Evolutionary conservation across 2,888 invertebrate genomes (phyloP).

Genomic region (Thymelicus lineola): DNA sequence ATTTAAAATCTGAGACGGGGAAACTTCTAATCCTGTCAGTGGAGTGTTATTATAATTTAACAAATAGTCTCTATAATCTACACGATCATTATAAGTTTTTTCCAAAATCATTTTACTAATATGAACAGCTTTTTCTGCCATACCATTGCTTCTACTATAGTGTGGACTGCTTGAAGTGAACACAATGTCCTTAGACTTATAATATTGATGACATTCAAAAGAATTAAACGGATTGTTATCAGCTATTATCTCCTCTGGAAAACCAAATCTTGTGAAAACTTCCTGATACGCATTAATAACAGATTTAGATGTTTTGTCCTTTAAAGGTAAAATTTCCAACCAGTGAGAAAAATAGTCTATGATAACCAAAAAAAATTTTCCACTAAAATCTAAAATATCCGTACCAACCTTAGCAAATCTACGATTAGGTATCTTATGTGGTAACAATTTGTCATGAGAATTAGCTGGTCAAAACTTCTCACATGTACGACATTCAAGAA

Average conservation of each 20-base stretch:
- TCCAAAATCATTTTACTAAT: no score
- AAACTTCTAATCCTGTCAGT: no score
- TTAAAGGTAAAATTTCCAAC: no score
- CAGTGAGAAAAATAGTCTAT: no score
- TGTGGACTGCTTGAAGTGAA: slow-evolving; percentile 12
- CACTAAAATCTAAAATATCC: background rate
- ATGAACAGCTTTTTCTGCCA: background rate
- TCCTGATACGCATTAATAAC: slow-evolving; percentile 20
- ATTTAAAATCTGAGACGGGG: background rate
- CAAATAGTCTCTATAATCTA: no score
- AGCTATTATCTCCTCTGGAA: background rate
- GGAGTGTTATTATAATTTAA: no score
- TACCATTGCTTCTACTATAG: slow-evolving; percentile 3
- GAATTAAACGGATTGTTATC: background rate
- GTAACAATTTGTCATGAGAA: slow-evolving; percentile 2
- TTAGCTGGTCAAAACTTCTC: no score
- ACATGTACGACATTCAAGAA: no score
- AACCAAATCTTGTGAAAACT: slow-evolving; percentile 21
- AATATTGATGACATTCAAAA: slow-evolving; percentile 9
- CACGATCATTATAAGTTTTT: no score
- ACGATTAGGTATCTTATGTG: slow-evolving; percentile 8
- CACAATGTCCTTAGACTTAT: slow-evolving; percentile 16
- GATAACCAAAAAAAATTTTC: no score
- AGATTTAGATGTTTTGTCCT: slow-evolving; percentile 9
- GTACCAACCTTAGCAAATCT: slow-evolving; percentile 9